Conservation (phyloP, 2,797 vertebrate genomes). For the Threskiornis aethiopicus region DNA sequence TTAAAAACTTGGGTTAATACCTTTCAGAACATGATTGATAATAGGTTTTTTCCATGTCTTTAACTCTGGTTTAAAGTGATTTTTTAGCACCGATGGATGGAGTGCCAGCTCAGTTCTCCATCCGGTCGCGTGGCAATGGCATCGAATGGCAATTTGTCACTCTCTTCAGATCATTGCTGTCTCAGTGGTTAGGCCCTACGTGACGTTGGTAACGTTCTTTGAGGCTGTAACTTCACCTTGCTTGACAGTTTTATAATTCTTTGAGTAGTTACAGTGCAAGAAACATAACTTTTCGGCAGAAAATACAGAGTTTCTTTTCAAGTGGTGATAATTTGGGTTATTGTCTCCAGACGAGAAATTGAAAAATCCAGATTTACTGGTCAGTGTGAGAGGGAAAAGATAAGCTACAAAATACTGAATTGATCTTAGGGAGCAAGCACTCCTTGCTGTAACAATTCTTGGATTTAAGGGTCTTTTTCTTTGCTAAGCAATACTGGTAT, state of each 20-base stretch:
- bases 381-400: background rate
- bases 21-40: background rate
- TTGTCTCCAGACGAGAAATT: background rate
- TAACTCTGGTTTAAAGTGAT: background rate
- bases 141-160: background rate
- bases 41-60: background rate
- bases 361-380: background rate
- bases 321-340: background rate
- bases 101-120: background rate
- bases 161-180: background rate
- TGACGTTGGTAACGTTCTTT: background rate
- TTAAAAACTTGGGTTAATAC: background rate
- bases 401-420: background rate
- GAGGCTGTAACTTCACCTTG: background rate
- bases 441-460: background rate
- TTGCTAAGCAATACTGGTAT: background rate
- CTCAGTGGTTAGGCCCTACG: background rate
- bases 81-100: background rate
- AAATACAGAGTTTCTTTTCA: background rate
- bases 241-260: background rate
- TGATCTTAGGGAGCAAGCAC: background rate
- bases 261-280: background rate
- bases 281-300: background rate
- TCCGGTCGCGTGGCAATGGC: background rate
- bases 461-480: background rate